Percentiles rank a stretch among this genome's conserved stretches.
These are phyloP conservation scores for Morus bassanus DNA, from an alignment of 2,797 vertebrate genomes.

Conservation along the genomic window DNA sequence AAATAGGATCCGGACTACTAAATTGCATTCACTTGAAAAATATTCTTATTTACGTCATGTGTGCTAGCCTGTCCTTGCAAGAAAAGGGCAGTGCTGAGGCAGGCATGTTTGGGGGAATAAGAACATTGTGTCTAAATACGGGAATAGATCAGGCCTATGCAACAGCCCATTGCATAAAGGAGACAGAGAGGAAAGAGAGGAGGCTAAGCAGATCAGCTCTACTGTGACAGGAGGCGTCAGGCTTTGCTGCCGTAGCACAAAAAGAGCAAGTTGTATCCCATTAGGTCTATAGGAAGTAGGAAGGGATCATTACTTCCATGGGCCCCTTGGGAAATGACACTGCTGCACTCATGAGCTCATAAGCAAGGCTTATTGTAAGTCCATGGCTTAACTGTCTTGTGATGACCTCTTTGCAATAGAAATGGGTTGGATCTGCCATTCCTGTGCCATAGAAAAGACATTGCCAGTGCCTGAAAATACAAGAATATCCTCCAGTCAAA, in stretches of 20 bases:
- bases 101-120: not conserved
- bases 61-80: not conserved
- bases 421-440: not conserved
- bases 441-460: not conserved
- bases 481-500: not conserved
- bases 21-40: not conserved
- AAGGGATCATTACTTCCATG: not conserved
- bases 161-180: not conserved
- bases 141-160: not conserved
- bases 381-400: not conserved
- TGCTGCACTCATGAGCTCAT: not conserved
- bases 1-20: not conserved
- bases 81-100: not conserved
- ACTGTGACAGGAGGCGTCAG: not conserved
- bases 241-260: not conserved
- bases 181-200: not conserved
- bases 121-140: not conserved
- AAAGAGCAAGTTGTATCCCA: not conserved
- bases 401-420: not conserved
- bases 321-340: not conserved
- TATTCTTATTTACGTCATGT: not conserved
- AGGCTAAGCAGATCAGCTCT: not conserved
- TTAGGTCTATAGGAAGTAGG: not conserved
- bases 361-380: not conserved
- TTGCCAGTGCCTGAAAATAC: not conserved